A percentile compares a stretch with the other conserved stretches of the same genome.
phyloP scores from a whole-genome alignment of 2,797 vertebrate genomes.

The Hippoglossus hippoglossus region DNA sequence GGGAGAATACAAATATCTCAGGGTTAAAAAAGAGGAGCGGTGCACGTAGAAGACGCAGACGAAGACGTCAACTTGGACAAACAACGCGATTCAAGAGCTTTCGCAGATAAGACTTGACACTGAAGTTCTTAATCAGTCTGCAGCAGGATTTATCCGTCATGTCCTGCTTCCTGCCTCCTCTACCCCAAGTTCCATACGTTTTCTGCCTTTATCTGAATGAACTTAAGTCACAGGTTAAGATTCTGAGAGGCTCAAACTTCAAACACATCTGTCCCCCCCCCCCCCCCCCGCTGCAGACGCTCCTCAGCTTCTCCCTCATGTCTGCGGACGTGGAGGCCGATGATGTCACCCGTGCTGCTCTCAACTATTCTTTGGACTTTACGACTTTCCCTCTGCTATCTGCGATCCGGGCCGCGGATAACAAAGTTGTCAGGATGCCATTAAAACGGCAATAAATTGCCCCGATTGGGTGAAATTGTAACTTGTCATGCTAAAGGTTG shows the following conservation, averaged over 20 bases:
- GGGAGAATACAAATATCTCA: too few relatives aligned
- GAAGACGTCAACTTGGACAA: too few relatives aligned
- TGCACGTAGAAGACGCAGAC: too few relatives aligned
- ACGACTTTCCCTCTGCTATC: slow-evolving; percentile 36
- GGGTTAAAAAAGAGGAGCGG: too few relatives aligned
- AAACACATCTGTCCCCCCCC: slow-evolving; percentile 14
- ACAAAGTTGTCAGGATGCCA: slow-evolving; percentile 55
- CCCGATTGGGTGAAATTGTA: slow-evolving; percentile 43
- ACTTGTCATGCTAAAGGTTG: slow-evolving; percentile 65
- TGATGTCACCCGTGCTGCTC: slow-evolving; percentile 24
- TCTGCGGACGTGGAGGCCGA: slow-evolving; percentile 12
- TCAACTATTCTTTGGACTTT: slow-evolving; percentile 64
- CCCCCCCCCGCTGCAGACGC: neutral
- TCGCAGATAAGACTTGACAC: too few relatives aligned
- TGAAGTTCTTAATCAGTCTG: too few relatives aligned
- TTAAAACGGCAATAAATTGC: slow-evolving; percentile 52
- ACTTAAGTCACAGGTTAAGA: slow-evolving; percentile 4
- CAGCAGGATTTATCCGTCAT: too few relatives aligned
- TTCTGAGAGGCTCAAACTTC: slow-evolving; percentile 22
- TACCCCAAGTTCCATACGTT: too few relatives aligned
- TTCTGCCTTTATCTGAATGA: too few relatives aligned
- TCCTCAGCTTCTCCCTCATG: neutral
- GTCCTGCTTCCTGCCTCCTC: too few relatives aligned
- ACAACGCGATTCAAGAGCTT: too few relatives aligned
- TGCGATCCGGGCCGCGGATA: slow-evolving; percentile 44